phyloP scores from a whole-genome alignment of 2,113 vertebrate genomes.

The Erinaceus europaeus region DNA sequence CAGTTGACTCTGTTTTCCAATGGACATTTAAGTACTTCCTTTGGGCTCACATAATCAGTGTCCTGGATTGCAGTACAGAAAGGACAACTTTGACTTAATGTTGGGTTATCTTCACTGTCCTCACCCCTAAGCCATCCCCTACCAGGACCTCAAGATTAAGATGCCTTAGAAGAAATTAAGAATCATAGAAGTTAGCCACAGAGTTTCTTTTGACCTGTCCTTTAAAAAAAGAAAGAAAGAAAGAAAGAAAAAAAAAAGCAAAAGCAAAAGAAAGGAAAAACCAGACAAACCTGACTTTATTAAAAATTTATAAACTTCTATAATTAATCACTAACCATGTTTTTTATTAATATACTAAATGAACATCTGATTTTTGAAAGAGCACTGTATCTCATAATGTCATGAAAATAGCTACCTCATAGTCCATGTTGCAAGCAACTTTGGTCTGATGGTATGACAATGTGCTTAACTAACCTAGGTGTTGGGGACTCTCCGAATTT shows the following conservation, averaged over 20 bases:
- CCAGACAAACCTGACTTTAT: too few relatives aligned
- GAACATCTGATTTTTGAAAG: background rate
- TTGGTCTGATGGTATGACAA: fast-evolving
- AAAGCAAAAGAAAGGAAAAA: too few relatives aligned
- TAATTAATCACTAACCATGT: too few relatives aligned
- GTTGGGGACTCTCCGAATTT: background rate
- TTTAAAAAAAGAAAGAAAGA: too few relatives aligned
- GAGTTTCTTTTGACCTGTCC: background rate
- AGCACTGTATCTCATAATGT: too few relatives aligned
- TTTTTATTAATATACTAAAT: too few relatives aligned
- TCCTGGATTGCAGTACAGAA: background rate
- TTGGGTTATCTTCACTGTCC: background rate
- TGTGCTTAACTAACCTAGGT: background rate
- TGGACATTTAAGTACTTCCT: background rate
- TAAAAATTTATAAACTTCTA: too few relatives aligned
- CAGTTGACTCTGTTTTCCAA: constrained; percentile 9
- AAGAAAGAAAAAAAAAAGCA: too few relatives aligned
- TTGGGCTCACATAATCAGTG: background rate
- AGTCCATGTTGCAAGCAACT: background rate
- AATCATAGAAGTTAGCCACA: background rate
- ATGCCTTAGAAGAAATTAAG: background rate
- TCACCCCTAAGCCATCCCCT: constrained; percentile 13
- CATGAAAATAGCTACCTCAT: fast-evolving
- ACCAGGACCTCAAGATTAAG: background rate
- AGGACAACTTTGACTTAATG: constrained; percentile 20